Conservation (phyloP, 2,888 invertebrate genomes). For the Oligia fasciuncula region DNA sequence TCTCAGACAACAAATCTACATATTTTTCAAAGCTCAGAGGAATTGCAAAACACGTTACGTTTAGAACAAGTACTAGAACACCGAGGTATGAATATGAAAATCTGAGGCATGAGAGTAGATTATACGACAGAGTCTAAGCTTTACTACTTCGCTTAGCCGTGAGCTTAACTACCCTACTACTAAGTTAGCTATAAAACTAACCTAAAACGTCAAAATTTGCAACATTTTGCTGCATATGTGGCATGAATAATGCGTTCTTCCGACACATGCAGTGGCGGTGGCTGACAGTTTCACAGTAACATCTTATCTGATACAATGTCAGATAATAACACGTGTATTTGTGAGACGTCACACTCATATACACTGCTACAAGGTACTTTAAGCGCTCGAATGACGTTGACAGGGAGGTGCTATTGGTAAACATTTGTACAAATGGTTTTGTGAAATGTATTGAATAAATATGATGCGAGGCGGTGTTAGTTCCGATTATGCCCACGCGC, state of each 20-base stretch:
- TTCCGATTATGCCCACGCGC: not conserved
- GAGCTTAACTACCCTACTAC: not conserved
- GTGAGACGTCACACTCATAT: not conserved
- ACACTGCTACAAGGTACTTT: not conserved
- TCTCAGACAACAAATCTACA: slow-evolving; percentile 66
- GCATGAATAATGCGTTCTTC: not conserved
- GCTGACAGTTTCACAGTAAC: not conserved
- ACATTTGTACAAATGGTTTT: not conserved
- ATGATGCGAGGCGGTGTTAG: not conserved
- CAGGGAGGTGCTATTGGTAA: not conserved
- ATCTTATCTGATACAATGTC: no score
- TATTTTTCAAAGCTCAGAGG: slow-evolving; percentile 70
- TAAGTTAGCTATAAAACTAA: not conserved
- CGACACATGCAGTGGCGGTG: not conserved
- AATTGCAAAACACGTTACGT: slow-evolving; percentile 74
- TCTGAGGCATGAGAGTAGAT: slow-evolving; percentile 9
- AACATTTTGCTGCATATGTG: not conserved
- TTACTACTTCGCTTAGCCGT: not conserved
- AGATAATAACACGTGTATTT: not conserved
- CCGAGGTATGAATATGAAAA: slow-evolving; percentile 71
- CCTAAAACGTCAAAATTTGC: not conserved
- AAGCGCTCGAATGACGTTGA: not conserved
- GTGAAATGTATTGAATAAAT: not conserved
- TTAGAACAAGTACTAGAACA: slow-evolving; percentile 62
- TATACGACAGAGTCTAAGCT: slow-evolving; percentile 21